Evolutionary conservation across 2,888 invertebrate species (phyloP).

Genomic region (Sisyra nigra): DNA sequence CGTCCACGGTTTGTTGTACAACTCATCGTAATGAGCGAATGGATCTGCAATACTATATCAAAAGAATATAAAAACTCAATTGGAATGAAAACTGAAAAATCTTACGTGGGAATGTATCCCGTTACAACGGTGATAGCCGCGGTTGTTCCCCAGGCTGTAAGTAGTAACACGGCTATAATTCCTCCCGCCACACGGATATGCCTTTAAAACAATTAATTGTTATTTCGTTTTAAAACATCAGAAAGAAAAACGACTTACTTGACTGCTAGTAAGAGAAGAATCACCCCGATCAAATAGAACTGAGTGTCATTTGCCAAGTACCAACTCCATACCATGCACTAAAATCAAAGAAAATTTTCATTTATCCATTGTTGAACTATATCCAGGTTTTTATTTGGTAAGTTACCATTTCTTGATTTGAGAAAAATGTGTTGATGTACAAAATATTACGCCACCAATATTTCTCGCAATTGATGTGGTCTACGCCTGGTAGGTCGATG

Average conservation of each 20-base stretch:
- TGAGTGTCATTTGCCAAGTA: conserved; percentile 30
- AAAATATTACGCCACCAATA: conserved; percentile 49
- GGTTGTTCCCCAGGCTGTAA: conserved; percentile 31
- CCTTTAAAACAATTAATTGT: neutral
- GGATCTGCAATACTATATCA: conserved; percentile 15
- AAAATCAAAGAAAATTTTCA: conserved; percentile 9
- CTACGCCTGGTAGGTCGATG: conserved; percentile 35
- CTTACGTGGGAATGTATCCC: conserved; percentile 16
- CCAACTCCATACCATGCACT: conserved; percentile 32
- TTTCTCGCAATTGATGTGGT: conserved; percentile 36
- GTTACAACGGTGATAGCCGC: conserved; percentile 27
- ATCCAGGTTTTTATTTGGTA: conserved; percentile 10
- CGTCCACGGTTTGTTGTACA: conserved; percentile 17
- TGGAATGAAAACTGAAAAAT: neutral
- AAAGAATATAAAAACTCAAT: conserved; percentile 2
- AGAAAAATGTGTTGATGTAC: conserved; percentile 42
- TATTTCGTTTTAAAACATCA: neutral
- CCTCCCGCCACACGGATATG: conserved; percentile 12
- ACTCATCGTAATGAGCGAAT: conserved; percentile 14
- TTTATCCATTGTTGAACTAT: neutral
- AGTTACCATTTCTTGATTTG: conserved; percentile 38
- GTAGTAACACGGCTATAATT: conserved; percentile 23
- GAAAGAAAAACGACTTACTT: conserved; percentile 20
- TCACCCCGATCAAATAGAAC: conserved; percentile 26
- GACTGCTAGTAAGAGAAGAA: conserved; percentile 25